phyloP scores from a whole-genome alignment of 2,113 vertebrate genomes.

The Promerops cafer region DNA sequence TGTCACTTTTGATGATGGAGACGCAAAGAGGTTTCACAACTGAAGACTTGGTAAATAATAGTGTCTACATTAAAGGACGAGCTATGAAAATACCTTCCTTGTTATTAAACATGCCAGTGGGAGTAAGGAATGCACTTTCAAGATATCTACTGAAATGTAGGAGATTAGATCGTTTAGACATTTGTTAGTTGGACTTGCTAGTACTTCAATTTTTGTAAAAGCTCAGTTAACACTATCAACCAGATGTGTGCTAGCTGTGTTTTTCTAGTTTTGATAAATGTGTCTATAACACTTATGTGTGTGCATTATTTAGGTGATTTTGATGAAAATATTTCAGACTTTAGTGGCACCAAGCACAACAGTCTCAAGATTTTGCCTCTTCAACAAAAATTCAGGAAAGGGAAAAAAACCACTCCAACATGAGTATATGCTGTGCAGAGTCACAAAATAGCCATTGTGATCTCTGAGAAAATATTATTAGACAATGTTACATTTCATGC shows the following conservation, averaged over 20 bases:
- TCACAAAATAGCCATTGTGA: neutral
- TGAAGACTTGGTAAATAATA: neutral
- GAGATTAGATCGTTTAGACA: neutral
- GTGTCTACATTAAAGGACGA: neutral
- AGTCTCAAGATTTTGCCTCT: neutral
- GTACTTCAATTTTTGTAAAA: neutral
- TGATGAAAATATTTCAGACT: neutral
- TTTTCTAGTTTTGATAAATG: neutral
- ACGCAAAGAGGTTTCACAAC: neutral
- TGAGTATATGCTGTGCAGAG: neutral
- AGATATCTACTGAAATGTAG: neutral
- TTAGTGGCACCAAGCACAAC: neutral
- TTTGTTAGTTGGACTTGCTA: neutral
- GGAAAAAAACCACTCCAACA: neutral
- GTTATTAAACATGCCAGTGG: neutral
- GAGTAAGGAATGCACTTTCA: neutral
- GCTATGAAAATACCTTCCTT: neutral
- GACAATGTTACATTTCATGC: neutral
- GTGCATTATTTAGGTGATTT: neutral
- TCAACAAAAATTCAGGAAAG: neutral
- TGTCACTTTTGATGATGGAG: neutral
- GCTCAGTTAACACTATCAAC: neutral
- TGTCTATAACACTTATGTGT: neutral
- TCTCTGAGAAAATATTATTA: neutral
- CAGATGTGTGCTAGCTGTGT: neutral